Base-by-base conservation (phyloP, 2,113 vertebrate species). In the Phalacrocorax pelagicus region DNA sequence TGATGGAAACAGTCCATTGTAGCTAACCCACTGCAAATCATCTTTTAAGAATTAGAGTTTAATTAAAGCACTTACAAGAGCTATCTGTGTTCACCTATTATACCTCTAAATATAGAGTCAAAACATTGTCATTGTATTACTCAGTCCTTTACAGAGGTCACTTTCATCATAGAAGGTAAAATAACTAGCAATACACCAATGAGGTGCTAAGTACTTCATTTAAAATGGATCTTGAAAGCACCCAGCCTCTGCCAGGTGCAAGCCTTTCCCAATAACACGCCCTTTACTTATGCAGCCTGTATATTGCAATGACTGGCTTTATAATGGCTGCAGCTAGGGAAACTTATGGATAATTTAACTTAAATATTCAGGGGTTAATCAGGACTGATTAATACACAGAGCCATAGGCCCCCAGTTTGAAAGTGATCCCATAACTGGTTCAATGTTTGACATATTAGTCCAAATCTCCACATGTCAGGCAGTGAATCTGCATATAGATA, bases 11-110 rank as follows among this genome's bases (percentile, higher is more conserved):
- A 55, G 36, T 27, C 36, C 32, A 66, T 59, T 82, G 34, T 44
- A 71, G 47, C 65, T 75, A 90, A 88, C 17, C 22, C n/a, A n/a
- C 42, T 44, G 47, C 59, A 82, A 91, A 81, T 86, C 40, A 70
- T 30, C 30, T 86, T 88, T 73, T 62, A 89, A 92, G 63, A 91
- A 71, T 75, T 59, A 77, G 27, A 62, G 40, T 93, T 94, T 92
- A 90, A 93, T 96, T 94, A 83, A 88, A 92, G 40, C 73, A 71
- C 61, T 87, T 87, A 80, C 0, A 13, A 81, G 59, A 91, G 54
- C 16, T 59, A 44, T 52, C 51, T 69, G 3, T 51, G 38, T 84
- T 84, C 74, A 94, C n/a, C 7, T 75, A 29, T 58, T 51, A 18
- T 27, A 34, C 13, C 24, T 66, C 65, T 40, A 79, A 89, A 90